Conservation (phyloP, 2,797 vertebrate species). For the Cirrhinus molitorella region DNA sequence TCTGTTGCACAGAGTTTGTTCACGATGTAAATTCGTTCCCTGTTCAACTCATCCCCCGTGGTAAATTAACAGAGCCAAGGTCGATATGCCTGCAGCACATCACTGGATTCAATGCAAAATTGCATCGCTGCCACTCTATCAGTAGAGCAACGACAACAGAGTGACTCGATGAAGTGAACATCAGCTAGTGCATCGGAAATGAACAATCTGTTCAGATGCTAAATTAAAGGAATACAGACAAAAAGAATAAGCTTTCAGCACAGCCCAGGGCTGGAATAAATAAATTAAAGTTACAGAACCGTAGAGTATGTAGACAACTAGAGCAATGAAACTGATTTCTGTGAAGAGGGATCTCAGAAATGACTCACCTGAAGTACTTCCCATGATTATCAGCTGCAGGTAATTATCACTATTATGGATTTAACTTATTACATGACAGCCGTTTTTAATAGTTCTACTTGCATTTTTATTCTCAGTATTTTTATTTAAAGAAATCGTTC, state of each 20-base stretch:
- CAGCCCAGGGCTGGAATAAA: not conserved
- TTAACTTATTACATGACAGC: not conserved
- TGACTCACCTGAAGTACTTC: not conserved
- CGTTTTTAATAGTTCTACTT: not conserved
- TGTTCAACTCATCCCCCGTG: slow-evolving; percentile 42
- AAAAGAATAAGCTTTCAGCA: not conserved
- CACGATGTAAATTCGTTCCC: slow-evolving; percentile 46
- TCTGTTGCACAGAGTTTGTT: slow-evolving; percentile 43
- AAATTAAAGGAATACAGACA: slow-evolving; percentile 28
- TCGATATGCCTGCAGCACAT: slow-evolving; percentile 45
- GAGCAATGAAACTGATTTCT: not conserved
- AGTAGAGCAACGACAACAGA: slow-evolving; percentile 18
- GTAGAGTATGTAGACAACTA: not conserved
- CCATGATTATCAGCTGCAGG: not conserved
- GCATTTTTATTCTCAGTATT: not conserved
- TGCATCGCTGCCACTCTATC: slow-evolving; percentile 47
- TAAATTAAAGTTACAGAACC: not conserved
- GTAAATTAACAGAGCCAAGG: slow-evolving; percentile 32
- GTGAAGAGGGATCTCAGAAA: not conserved
- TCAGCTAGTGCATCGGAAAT: not conserved
- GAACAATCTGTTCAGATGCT: slow-evolving; percentile 20
- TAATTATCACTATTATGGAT: not conserved
- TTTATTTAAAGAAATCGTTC: not conserved
- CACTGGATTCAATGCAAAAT: slow-evolving; percentile 51
- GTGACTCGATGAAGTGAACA: slow-evolving; percentile 6